These are phyloP conservation scores for Penaeus indicus DNA, from an alignment of 1,140 invertebrate genomes.

Conservation along the genomic window DNA sequence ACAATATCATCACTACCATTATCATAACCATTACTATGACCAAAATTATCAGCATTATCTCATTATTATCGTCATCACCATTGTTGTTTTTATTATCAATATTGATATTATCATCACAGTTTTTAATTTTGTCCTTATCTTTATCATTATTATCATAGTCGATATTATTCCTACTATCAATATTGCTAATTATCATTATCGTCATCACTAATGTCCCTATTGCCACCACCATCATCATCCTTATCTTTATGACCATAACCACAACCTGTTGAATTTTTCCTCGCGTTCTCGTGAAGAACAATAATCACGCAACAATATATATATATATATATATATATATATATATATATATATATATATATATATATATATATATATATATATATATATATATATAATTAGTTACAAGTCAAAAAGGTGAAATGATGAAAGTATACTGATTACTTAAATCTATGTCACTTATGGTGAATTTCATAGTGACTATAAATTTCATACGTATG, in stretches of 20 bases:
- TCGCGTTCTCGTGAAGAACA: not conserved
- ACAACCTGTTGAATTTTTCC: not conserved
- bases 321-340: too few species aligned
- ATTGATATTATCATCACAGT: too few species aligned
- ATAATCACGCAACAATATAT: too few species aligned
- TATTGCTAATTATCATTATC: not conserved
- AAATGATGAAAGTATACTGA: not conserved
- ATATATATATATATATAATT: conserved; percentile 42
- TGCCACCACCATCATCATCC: not conserved
- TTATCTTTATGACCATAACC: not conserved
- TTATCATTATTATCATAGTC: too few species aligned
- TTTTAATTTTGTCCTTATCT: too few species aligned
- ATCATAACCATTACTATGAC: too few species aligned
- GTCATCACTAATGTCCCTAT: not conserved
- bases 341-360: conserved; percentile 46
- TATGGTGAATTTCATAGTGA: too few species aligned
- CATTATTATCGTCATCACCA: too few species aligned
- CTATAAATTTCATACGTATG: too few species aligned
- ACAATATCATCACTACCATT: too few species aligned
- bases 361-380: conserved; percentile 46
- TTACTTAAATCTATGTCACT: not conserved
- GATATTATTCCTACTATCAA: not conserved
- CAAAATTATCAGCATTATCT: too few species aligned
- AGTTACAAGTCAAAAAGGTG: not conserved
- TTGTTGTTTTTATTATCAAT: too few species aligned